Base-by-base conservation (phyloP, 2,797 vertebrate genomes). In the Ctenopoma kingsleyae region DNA sequence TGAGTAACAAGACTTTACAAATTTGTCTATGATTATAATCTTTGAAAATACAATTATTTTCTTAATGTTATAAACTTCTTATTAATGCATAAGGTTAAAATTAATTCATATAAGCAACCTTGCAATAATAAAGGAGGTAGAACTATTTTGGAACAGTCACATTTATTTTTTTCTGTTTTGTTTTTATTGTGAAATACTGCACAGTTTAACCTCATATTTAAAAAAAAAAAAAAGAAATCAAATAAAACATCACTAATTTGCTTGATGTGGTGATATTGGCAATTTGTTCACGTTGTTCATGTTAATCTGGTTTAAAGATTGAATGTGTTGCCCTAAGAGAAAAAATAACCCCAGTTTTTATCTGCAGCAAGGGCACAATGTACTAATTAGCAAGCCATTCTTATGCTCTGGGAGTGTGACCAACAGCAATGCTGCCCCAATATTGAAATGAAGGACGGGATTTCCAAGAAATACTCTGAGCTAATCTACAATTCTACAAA, bases 401-500 rank as follows among this genome's bases (percentile, higher is more conserved):
- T 64, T 13, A 46, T 63, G 55, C 71, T 54, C 44, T 10, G 15
- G 58, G 57, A 73, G 32, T 46, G 44, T 71, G 57, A 68, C 76
- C 67, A 68, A 76, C 27, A 60, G 59, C n/a, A 36, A 44, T 3
- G 62, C 58, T 60, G 59, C 38, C 70, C 62, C 49, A 32, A 71
- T 66, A 78, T 53, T 63, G 20, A 82, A 65, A 78, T 67, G 59
- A 80, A 60, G 65, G n/a, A 52, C 53, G 2, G 47, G n/a, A 53
- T 23, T 66, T 74, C 66, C 46, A 54, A 74, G 58, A 78, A 76
- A 66, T 56, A 61, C 61, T 79, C 59, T 2, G 27, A 76, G 66
- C 62, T 82, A 73, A 82, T 84, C 69, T 76, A 65, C 67, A 76
- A 87, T 83, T 75, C 73, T 16, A 74, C 53, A 72, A 84, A 84